Evolutionary conservation across 2,113 vertebrate species (phyloP).

Genomic region (Gnathonemus echidnorhynchus): DNA sequence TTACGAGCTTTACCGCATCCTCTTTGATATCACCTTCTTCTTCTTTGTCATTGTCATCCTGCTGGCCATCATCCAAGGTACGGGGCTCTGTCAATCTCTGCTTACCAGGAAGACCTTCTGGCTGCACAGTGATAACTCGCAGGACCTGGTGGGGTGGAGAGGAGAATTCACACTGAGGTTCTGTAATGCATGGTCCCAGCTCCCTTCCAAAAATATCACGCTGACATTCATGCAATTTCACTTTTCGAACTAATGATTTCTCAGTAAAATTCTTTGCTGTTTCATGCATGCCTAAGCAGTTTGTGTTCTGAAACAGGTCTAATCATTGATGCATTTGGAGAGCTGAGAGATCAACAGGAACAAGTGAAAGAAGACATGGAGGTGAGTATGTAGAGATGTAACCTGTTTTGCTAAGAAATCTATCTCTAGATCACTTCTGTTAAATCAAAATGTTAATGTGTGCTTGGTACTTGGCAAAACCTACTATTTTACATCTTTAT

Average conservation of each 20-base stretch:
- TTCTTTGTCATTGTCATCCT: conserved; percentile 98
- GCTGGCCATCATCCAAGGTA: conserved; percentile 96
- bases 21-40: conserved; percentile 98
- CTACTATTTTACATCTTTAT: background rate
- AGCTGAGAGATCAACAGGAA: conserved; percentile 95
- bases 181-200: background rate
- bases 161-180: background rate
- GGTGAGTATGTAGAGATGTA: conserved; percentile 56
- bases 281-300: background rate
- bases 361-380: conserved; percentile 99
- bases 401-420: background rate
- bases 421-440: background rate
- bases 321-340: conserved; percentile 97
- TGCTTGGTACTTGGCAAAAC: background rate
- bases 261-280: background rate
- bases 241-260: background rate
- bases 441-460: background rate
- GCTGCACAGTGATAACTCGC: background rate
- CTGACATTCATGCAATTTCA: background rate
- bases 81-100: background rate
- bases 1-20: conserved; percentile 93
- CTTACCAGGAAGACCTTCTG: background rate
- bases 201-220: background rate
- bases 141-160: conserved; percentile 11
- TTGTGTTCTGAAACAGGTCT: conserved; percentile 65